phyloP scores from a whole-genome alignment of 1,140 invertebrate species.

The Drosophila elegans region DNA sequence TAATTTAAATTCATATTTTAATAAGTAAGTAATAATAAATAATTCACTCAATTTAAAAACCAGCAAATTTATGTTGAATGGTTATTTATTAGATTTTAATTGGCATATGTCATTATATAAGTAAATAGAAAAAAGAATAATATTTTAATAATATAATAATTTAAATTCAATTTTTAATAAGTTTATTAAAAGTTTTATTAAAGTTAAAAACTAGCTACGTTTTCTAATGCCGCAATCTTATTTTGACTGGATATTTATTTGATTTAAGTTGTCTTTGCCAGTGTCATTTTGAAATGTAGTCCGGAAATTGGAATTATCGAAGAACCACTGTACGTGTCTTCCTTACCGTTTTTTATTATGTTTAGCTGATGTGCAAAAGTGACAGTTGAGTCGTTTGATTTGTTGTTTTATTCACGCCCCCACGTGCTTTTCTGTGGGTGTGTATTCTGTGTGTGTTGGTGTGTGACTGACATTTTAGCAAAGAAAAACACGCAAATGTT shows the following conservation, averaged over 20 bases:
- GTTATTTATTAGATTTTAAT: no score
- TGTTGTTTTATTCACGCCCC: constrained; percentile 18
- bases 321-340: constrained; percentile 11
- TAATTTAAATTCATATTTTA: no score
- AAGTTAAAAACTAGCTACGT: no score
- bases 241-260: neutral
- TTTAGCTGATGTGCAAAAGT: constrained; percentile 1
- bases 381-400: constrained; percentile 12
- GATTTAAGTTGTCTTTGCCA: neutral
- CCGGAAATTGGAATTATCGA: neutral
- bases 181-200: no score
- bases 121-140: no score
- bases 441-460: constrained; percentile 5
- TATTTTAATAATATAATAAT: no score
- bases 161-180: no score
- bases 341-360: neutral
- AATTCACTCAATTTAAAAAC: no score
- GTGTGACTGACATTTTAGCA: constrained; percentile 23
- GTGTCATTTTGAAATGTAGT: neutral
- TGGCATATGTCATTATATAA: no score
- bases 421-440: constrained; percentile 17
- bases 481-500: constrained; percentile 37
- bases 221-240: neutral
- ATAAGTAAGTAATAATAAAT: no score
- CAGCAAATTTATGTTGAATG: no score